phyloP scores from a whole-genome alignment of 2,113 vertebrate species.

The Pseudonaja textilis region DNA sequence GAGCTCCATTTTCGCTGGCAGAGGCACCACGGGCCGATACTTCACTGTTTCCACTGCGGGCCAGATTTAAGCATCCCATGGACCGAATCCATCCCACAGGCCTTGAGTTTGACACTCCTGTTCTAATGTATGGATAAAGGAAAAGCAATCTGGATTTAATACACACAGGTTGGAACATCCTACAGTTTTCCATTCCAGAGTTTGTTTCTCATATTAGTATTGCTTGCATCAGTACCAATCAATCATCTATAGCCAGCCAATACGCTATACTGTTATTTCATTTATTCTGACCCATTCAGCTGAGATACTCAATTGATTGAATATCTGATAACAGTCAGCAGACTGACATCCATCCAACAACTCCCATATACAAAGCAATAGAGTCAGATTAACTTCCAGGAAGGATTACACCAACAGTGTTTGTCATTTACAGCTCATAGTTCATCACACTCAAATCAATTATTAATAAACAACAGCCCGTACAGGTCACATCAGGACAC shows the following conservation, averaged over 20 bases:
- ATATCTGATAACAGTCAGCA: not conserved
- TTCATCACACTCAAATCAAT: not conserved
- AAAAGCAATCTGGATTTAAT: not conserved
- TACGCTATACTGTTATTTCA: not conserved
- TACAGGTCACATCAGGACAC: not conserved
- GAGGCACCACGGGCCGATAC: too few species aligned
- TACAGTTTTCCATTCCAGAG: not conserved
- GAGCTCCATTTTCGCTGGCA: too few species aligned
- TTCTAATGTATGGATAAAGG: not conserved
- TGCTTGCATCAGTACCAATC: not conserved
- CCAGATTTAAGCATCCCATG: too few species aligned
- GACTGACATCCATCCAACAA: not conserved
- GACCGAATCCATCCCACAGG: too few species aligned
- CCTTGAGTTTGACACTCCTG: too few species aligned
- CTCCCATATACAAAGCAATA: not conserved
- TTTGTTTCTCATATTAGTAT: not conserved
- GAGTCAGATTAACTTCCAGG: not conserved
- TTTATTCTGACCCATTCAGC: not conserved
- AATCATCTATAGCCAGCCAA: not conserved
- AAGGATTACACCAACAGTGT: not conserved
- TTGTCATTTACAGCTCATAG: not conserved
- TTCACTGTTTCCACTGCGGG: too few species aligned
- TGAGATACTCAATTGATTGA: not conserved
- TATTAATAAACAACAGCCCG: not conserved
- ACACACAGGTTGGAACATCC: not conserved